Base-by-base conservation (phyloP, 2,113 vertebrate species). In the Tamias sibiricus region DNA sequence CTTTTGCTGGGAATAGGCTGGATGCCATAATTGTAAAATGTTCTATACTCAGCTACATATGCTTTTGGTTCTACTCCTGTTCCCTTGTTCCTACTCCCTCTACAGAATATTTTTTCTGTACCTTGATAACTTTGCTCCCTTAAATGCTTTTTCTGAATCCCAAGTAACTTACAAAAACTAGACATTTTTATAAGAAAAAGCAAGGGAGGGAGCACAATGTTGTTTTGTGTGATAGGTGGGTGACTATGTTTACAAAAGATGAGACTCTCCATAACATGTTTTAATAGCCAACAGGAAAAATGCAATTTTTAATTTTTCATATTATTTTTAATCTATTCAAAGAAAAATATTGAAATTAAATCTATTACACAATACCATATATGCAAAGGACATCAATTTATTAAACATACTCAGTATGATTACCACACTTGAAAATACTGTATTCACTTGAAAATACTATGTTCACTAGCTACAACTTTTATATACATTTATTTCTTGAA, bases 361-460 rank as follows among this genome's bases (percentile, higher is more conserved):
- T 40, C 86, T 64, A 54, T 20, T 35, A 62, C 32, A 79, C 24
- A 30, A 75, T 79, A 35, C 32, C 81, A 96, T 74, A 30, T 71
- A 94, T 87, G 52, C 44, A 87, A 80, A 95, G 42, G 5, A 7
- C 28, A 64, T 81, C 75, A 0, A 0, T 42, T 8, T 66, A 90
- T 79, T 92, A 92, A 71, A 62, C 76, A 79, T 59, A 54, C 35
- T 93, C 40, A 96, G 44, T 86, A 5, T 76, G 88, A 95, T 32
- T 95, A 69, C 22, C 16, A 28, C 87, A 80, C 54, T 96, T 88
- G 88, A 97, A 97, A 97, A 98, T 96, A 94, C 19, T 97, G 96
- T 69, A 93, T 97, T 96, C 74, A 95, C 84, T 72, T n/a, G n/a
- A n/a, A 97, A 97, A 98, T 96, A 94, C 19, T 97, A 96, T 69